These are phyloP conservation scores for Eidolon dupreanum DNA, from an alignment of 2,797 vertebrate species.

Conservation along the genomic window DNA sequence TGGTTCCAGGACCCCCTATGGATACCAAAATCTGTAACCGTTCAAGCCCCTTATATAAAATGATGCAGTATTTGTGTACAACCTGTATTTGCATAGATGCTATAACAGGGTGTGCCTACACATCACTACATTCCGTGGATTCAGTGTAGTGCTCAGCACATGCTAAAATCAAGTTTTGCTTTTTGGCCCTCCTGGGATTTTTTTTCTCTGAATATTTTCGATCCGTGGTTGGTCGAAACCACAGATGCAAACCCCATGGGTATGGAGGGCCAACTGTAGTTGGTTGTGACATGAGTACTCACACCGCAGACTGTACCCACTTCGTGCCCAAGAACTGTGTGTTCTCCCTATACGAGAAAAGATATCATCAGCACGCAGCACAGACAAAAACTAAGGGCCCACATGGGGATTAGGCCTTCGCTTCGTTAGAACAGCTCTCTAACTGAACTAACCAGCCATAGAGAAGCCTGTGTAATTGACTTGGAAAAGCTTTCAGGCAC, in stretches of 20 bases:
- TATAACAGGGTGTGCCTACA: background rate
- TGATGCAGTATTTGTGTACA: background rate
- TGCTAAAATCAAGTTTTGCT: background rate
- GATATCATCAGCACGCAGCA: background rate
- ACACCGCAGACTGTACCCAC: background rate
- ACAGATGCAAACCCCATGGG: background rate
- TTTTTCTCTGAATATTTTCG: background rate
- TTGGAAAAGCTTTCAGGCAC: conserved; percentile 36
- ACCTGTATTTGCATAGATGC: background rate
- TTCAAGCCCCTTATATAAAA: background rate
- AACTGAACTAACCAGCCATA: conserved; percentile 14
- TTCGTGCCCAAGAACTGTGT: background rate
- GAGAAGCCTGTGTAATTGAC: conserved; percentile 38
- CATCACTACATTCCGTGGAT: background rate
- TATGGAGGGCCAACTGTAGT: background rate
- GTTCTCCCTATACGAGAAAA: background rate
- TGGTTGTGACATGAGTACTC: background rate
- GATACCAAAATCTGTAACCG: background rate
- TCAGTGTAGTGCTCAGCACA: background rate
- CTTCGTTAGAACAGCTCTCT: background rate
- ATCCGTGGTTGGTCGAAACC: background rate
- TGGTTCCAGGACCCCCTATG: background rate
- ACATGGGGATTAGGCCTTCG: background rate
- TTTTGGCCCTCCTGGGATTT: background rate
- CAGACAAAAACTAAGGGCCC: background rate